A percentile compares a stretch with the other conserved stretches of the same genome.
phyloP scores from a whole-genome alignment of 2,888 invertebrate genomes.

The Osmoderma eremita region DNA sequence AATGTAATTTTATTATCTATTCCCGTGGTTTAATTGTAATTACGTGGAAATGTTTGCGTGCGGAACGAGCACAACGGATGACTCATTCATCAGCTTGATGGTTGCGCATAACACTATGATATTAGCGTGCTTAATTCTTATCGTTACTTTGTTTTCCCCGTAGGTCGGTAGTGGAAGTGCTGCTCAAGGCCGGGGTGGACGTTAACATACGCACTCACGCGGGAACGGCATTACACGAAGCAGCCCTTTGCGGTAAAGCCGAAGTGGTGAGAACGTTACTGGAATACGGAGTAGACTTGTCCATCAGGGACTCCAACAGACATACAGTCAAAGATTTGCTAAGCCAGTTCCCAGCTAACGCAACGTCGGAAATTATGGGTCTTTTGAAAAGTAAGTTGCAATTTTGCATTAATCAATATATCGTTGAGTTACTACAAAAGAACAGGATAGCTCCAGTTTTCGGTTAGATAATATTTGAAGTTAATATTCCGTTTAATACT shows the following conservation, averaged over 20 bases:
- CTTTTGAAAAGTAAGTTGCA: constrained; percentile 80
- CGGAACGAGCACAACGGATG: constrained; percentile 6
- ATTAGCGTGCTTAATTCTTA: constrained; percentile 26
- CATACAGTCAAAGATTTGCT: constrained; percentile 89
- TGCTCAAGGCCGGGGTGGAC: constrained; percentile 86
- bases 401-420: too few relatives aligned
- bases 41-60: constrained; percentile 32
- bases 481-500: too few relatives aligned
- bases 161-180: constrained; percentile 83
- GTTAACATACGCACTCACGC: constrained; percentile 87
- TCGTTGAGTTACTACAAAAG: too few relatives aligned
- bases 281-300: constrained; percentile 83
- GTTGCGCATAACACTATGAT: constrained; percentile 15
- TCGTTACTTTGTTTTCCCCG: background rate
- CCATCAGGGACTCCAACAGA: constrained; percentile 80
- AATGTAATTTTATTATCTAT: constrained; percentile 39
- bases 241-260: constrained; percentile 90
- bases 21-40: constrained; percentile 38
- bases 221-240: constrained; percentile 94
- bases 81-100: constrained; percentile 19
- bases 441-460: too few relatives aligned
- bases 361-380: constrained; percentile 85
- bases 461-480: too few relatives aligned
- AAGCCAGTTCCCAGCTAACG: constrained; percentile 88
- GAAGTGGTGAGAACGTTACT: constrained; percentile 86